Percentiles rank a stretch among this genome's conserved stretches.
Conservation (phyloP, 2,797 vertebrate genomes). For the Danio kyathit region DNA sequence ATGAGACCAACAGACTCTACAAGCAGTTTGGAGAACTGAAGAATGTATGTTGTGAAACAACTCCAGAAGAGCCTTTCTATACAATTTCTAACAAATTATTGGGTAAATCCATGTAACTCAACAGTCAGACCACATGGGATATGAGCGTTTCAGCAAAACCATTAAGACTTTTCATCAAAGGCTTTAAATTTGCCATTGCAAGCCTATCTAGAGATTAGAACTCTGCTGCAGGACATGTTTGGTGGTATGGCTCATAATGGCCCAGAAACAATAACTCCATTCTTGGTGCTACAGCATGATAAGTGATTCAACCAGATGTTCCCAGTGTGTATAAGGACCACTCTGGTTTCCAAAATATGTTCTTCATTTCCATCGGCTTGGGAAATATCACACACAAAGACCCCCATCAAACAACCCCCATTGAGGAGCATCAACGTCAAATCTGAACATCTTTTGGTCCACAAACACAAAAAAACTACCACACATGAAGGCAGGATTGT, state of each 20-base stretch:
- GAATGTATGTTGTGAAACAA: background rate
- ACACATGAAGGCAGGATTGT: conserved; percentile 31
- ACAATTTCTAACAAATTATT: background rate
- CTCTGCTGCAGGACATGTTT: conserved; percentile 58
- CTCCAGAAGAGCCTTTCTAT: background rate
- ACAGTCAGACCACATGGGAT: conserved; percentile 50
- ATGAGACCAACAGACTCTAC: background rate
- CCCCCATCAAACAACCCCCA: conserved; percentile 61
- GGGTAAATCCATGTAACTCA: conserved; percentile 12
- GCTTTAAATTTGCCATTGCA: conserved; percentile 57
- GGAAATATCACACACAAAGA: conserved; percentile 73
- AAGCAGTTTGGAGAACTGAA: background rate
- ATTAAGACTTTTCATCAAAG: conserved; percentile 56
- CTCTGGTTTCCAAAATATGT: conserved; percentile 73
- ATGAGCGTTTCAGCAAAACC: conserved; percentile 50
- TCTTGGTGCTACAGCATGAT: conserved; percentile 72
- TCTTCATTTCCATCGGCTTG: conserved; percentile 74
- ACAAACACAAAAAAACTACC: conserved; percentile 20
- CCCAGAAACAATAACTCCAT: conserved; percentile 79
- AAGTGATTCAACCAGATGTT: conserved; percentile 80
- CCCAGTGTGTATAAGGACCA: conserved; percentile 67
- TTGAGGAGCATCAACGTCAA: conserved; percentile 65
- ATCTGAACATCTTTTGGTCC: conserved; percentile 42
- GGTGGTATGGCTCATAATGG: conserved; percentile 67
- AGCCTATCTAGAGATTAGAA: conserved; percentile 42